Percentiles rank a stretch among this genome's conserved stretches.
Evolutionary conservation across 2,888 invertebrate genomes (phyloP).

Genomic region (Hydrotaea cyrtoneurina): DNA sequence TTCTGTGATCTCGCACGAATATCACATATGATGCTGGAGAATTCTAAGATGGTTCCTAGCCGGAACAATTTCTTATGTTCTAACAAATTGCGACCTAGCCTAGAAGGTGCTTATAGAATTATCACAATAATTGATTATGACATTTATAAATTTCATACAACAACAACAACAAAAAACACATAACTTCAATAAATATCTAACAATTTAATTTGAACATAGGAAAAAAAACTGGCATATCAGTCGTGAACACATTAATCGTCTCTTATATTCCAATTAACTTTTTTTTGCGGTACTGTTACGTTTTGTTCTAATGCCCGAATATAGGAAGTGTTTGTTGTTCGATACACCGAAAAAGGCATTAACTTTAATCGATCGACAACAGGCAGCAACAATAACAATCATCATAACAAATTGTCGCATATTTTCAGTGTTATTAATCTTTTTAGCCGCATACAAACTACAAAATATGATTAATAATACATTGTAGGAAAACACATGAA

Average conservation of each 20-base stretch:
- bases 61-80: too few species aligned
- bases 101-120: too few species aligned
- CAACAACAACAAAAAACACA: not conserved
- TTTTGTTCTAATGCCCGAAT: constrained; percentile 17
- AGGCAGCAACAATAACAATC: not conserved
- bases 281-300: not conserved
- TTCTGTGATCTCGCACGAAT: too few species aligned
- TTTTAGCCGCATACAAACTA: not conserved
- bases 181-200: not conserved
- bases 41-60: too few species aligned
- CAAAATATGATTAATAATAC: constrained; percentile 38
- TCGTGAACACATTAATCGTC: constrained; percentile 3
- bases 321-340: constrained; percentile 3
- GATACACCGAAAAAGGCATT: constrained; percentile 45
- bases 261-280: constrained; percentile 60
- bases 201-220: too few species aligned
- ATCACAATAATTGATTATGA: too few species aligned
- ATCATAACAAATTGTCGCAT: not conserved
- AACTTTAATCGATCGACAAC: not conserved
- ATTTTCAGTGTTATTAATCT: constrained; percentile 4
- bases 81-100: too few species aligned
- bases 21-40: too few species aligned
- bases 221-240: not conserved
- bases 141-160: too few species aligned
- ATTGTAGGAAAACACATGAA: constrained; percentile 41